phyloP scores from a whole-genome alignment of 2,797 vertebrate genomes.

The Neoniphon sammara region DNA sequence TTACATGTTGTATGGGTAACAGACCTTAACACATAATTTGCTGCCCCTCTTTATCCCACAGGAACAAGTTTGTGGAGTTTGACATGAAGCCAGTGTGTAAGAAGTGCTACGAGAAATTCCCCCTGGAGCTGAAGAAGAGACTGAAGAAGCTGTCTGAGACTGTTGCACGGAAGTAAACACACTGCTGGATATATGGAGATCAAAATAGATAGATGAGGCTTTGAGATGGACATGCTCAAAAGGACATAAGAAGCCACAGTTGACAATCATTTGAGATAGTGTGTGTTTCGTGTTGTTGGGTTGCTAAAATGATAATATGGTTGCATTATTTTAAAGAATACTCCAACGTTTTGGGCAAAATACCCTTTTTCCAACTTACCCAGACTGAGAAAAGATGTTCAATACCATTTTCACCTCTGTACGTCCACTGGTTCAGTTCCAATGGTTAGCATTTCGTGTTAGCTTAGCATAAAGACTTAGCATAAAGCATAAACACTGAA shows the following conservation, averaged over 20 bases:
- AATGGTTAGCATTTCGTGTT: too few species aligned
- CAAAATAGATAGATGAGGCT: neutral
- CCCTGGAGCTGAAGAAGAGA: conserved; percentile 98
- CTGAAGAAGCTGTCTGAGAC: conserved; percentile 98
- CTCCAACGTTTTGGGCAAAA: too few species aligned
- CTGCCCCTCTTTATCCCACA: conserved; percentile 61
- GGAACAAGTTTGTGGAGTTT: conserved; percentile 99
- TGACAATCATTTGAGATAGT: conserved; percentile 30
- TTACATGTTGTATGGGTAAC: neutral
- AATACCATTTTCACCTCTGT: too few species aligned
- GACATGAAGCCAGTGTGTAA: conserved; percentile 99
- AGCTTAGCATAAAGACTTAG: too few species aligned
- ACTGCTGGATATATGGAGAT: conserved; percentile 5
- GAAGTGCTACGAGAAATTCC: conserved; percentile 99
- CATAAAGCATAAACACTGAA: too few species aligned
- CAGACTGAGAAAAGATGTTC: too few species aligned
- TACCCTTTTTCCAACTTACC: too few species aligned
- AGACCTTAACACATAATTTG: neutral
- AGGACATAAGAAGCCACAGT: conserved; percentile 11
- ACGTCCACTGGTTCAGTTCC: too few species aligned
- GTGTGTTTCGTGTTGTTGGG: conserved; percentile 27
- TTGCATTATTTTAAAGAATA: conserved; percentile 17
- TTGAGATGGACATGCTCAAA: neutral
- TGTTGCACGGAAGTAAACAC: conserved; percentile 89
- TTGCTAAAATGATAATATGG: conserved; percentile 25